Percentiles rank a stretch among this genome's conserved stretches.
Evolutionary conservation across 2,797 vertebrate genomes (phyloP).

Genomic region (Thunnus albacares): DNA sequence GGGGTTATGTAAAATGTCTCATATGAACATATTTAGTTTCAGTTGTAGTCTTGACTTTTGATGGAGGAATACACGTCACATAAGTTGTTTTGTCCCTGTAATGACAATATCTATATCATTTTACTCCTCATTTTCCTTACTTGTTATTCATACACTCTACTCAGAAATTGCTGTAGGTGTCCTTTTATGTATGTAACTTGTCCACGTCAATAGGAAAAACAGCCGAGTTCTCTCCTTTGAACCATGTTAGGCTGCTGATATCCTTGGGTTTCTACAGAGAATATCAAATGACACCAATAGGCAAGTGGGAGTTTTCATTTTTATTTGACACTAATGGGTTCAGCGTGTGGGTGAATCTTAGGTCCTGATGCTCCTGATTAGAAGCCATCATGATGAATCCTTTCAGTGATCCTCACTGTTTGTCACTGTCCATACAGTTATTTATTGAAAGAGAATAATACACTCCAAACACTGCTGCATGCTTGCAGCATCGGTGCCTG

Average conservation of each 20-base stretch:
- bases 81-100: neutral
- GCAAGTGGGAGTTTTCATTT: conserved; percentile 61
- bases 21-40: conserved; percentile 3
- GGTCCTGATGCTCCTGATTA: conserved; percentile 50
- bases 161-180: neutral
- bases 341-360: conserved; percentile 51
- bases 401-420: conserved; percentile 50
- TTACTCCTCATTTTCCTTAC: neutral
- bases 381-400: conserved; percentile 53
- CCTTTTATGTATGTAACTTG: neutral
- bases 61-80: neutral
- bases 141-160: neutral
- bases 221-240: conserved; percentile 11
- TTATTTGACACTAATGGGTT: conserved; percentile 65
- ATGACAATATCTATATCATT: neutral
- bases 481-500: conserved; percentile 15
- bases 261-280: conserved; percentile 36
- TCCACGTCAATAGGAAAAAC: conserved; percentile 1
- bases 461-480: neutral
- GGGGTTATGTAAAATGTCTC: neutral
- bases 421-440: conserved; percentile 51
- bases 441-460: neutral
- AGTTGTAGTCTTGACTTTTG: neutral
- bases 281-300: conserved; percentile 42
- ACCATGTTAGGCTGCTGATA: neutral